These are phyloP conservation scores for Takifugu bimaculatus DNA, from an alignment of 2,113 vertebrate species.

Conservation along the genomic window DNA sequence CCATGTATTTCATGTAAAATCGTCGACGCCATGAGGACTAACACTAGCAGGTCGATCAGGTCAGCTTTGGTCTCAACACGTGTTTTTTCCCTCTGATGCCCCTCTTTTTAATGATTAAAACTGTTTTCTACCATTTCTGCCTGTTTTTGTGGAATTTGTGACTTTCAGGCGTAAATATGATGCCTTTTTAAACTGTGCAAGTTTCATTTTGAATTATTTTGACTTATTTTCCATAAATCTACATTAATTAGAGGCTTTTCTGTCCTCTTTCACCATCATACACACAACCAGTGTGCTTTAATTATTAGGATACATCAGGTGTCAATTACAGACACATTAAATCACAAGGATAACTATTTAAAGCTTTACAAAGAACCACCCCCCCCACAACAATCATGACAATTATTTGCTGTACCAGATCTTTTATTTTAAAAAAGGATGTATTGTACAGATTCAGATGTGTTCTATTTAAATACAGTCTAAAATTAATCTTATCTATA, in stretches of 20 bases:
- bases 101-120: constrained; percentile 61
- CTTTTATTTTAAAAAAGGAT: constrained; percentile 71
- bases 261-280: too few relatives aligned
- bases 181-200: not conserved
- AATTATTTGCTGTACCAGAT: constrained; percentile 54
- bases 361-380: too few relatives aligned
- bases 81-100: constrained; percentile 30
- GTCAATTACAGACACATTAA: too few relatives aligned
- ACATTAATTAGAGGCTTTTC: too few relatives aligned
- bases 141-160: not conserved
- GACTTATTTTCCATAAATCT: too few relatives aligned
- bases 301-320: too few relatives aligned
- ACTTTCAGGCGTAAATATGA: not conserved
- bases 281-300: too few relatives aligned
- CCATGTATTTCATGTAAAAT: constrained; percentile 41
- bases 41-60: constrained; percentile 40
- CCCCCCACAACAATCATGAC: not conserved
- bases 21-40: constrained; percentile 38
- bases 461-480: constrained; percentile 77
- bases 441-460: constrained; percentile 66
- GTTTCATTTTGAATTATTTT: not conserved
- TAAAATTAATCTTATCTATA: constrained; percentile 70
- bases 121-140: constrained; percentile 56
- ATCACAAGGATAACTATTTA: too few relatives aligned
- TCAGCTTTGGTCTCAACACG: constrained; percentile 32